phyloP scores from a whole-genome alignment of 2,888 invertebrate species.

The Synergus japonicus region DNA sequence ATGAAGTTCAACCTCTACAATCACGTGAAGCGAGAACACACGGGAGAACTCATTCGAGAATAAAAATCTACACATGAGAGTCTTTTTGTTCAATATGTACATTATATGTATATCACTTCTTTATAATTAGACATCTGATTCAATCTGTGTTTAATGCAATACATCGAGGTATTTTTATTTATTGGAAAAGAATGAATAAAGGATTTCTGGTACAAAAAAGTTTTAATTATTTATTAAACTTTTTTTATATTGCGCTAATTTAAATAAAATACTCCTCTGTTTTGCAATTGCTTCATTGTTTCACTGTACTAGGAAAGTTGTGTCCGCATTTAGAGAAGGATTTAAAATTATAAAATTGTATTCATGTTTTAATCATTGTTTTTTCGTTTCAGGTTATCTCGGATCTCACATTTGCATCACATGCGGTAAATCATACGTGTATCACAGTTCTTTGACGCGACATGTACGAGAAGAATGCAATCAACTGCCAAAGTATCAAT shows the following conservation, averaged over 20 bases:
- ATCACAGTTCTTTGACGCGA: constrained; percentile 68
- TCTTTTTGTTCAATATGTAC: background rate
- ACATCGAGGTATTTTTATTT: background rate
- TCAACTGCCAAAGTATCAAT: constrained; percentile 71
- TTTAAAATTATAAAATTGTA: background rate
- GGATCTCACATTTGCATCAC: constrained; percentile 61
- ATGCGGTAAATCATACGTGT: constrained; percentile 71
- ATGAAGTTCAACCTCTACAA: constrained; percentile 69
- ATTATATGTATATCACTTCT: background rate
- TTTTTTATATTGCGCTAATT: background rate
- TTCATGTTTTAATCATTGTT: constrained; percentile 42
- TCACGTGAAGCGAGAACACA: constrained; percentile 62
- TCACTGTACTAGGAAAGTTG: background rate
- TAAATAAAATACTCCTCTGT: background rate
- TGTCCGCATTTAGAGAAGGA: background rate
- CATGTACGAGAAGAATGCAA: constrained; percentile 73
- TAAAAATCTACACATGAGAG: background rate
- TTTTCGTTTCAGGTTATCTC: constrained; percentile 65
- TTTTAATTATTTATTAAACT: background rate
- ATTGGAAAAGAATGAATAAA: background rate
- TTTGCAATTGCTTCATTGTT: too few relatives aligned
- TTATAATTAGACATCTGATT: background rate
- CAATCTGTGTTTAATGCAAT: background rate
- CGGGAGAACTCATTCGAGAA: background rate
- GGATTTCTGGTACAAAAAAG: background rate